Base-by-base conservation (phyloP, 2,888 invertebrate genomes). In the Tiphia femorata region DNA sequence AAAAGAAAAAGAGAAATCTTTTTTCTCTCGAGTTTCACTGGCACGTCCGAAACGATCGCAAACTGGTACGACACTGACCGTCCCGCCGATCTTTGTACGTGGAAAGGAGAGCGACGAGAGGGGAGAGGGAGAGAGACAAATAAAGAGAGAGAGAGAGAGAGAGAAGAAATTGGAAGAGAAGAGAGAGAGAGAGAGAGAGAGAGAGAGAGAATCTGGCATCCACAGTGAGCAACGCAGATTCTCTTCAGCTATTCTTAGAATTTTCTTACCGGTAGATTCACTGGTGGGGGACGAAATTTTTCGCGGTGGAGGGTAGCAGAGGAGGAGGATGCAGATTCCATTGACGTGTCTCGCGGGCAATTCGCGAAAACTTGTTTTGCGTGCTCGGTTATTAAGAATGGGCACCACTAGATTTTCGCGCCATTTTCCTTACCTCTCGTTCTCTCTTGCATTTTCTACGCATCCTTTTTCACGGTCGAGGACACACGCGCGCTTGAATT, bases 221-320 rank as follows among this genome's bases (percentile, higher is more conserved):
- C 53, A 17, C 42, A 37, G 35, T 37, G 48, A 57, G 46, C 62
- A 59, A 66, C 66, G 62, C 51, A 67, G 60, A 56, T 60, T 30
- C 46, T 57, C 59, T 43, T 50, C 10, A 43, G 48, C 49, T 63
- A 67, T 67, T 67, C 42, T 67, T 60, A 56, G 62, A 20, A 33
- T 44, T 14, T n/a, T n/a, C n/a, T n/a, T n/a, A n/a, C n/a, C n/a
- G n/a, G n/a, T n/a, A n/a, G n/a, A n/a, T n/a, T n/a, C n/a, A n/a
- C n/a, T n/a, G n/a, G n/a, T n/a, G 12, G 17, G n/a, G 8, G 29
- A 21, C 7, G 38, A 1, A 6, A 16, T 16, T 16, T 16, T 14
- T 1, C 5, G 38, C 2, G 38, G 3, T n/a, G 33, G 33, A 5
- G 33, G 5, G 33, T n/a, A 14, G 33, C 1, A 14, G 33, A 14